A percentile compares a stretch with the other conserved stretches of the same genome.
Conservation (phyloP, 2,888 invertebrate species). For the Morpho helenor region DNA sequence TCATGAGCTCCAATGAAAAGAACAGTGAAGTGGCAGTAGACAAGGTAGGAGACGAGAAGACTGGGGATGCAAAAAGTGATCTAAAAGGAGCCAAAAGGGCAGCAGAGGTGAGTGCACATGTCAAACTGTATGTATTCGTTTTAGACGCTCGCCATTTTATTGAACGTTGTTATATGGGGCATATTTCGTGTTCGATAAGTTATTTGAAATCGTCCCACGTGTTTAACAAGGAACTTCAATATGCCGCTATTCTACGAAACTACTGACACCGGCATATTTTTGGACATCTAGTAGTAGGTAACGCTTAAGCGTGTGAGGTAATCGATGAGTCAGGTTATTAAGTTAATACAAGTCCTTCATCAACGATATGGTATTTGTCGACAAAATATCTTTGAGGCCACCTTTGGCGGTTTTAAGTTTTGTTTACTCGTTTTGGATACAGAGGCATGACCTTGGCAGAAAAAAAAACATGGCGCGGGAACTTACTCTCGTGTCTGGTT, state of each 20-base stretch:
- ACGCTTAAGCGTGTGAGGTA: constrained; percentile 54
- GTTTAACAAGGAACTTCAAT: constrained; percentile 31
- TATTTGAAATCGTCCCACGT: constrained; percentile 44
- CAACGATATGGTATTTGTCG: constrained; percentile 17
- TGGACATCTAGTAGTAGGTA: constrained; percentile 56
- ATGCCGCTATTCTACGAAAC: constrained; percentile 30
- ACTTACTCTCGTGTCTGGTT: constrained; percentile 56
- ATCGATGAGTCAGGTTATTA: constrained; percentile 55
- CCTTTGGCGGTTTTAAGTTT: constrained; percentile 44
- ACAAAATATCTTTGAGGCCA: constrained; percentile 23
- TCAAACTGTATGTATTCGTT: constrained; percentile 66
- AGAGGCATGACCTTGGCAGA: constrained; percentile 72
- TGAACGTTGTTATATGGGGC: constrained; percentile 48
- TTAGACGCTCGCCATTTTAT: constrained; percentile 78
- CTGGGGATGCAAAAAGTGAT: constrained; percentile 86
- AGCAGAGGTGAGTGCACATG: constrained; percentile 88
- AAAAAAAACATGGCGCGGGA: constrained; percentile 77
- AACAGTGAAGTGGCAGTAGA: constrained; percentile 91
- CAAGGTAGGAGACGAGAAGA: constrained; percentile 89
- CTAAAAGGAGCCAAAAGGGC: constrained; percentile 93
- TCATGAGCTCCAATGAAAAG: constrained; percentile 84
- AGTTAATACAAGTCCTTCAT: constrained; percentile 35
- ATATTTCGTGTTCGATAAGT: constrained; percentile 35
- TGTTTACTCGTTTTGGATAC: constrained; percentile 74
- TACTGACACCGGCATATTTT: constrained; percentile 66